These are phyloP conservation scores for Gopherus evgoodei DNA, from an alignment of 2,113 vertebrate genomes.

Conservation along the genomic window DNA sequence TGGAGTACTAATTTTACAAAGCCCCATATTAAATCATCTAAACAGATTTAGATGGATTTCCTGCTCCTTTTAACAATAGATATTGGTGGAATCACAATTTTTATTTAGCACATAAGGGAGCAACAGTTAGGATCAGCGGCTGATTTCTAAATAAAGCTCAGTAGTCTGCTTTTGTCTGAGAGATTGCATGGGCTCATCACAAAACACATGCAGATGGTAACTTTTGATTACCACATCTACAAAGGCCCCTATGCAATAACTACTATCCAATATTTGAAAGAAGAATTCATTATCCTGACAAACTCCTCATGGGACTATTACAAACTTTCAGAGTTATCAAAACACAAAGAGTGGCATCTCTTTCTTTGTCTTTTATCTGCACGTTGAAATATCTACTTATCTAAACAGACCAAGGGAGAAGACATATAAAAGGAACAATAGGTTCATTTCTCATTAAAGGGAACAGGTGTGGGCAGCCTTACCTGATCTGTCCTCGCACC, in stretches of 20 bases:
- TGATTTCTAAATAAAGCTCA: background rate
- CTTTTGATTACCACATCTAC: background rate
- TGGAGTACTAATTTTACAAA: background rate
- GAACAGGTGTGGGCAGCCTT: slow-evolving; percentile 62
- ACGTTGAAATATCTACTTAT: background rate
- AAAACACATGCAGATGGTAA: background rate
- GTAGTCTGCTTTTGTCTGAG: background rate
- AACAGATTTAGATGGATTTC: slow-evolving; percentile 57
- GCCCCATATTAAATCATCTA: background rate
- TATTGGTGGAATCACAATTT: background rate
- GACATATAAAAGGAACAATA: slow-evolving; percentile 8
- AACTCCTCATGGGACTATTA: background rate
- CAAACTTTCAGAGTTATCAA: background rate
- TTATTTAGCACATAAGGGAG: background rate
- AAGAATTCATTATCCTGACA: background rate
- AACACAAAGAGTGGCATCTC: background rate
- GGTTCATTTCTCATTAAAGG: background rate
- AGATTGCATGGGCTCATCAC: background rate
- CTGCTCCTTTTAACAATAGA: slow-evolving; percentile 14
- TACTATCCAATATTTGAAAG: background rate
- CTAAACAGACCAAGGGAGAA: background rate
- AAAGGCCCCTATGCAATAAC: background rate
- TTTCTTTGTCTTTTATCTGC: background rate
- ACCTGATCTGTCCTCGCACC: slow-evolving; percentile 98
- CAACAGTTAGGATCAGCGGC: background rate